Evolutionary conservation across 1,140 invertebrate genomes (phyloP).

Genomic region (Prorops nasuta): DNA sequence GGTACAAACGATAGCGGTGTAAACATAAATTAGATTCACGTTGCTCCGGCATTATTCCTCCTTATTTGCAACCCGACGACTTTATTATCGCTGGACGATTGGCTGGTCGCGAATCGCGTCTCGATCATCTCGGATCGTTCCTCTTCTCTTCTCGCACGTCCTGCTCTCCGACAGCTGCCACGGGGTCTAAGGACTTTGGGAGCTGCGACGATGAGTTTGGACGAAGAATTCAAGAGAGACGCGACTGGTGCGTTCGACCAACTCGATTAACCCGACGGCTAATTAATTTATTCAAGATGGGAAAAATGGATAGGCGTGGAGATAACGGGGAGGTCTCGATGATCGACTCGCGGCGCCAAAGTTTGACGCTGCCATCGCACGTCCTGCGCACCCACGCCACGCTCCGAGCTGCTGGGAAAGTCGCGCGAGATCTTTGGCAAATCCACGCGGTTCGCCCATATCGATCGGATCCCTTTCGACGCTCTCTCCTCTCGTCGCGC

Average conservation of each 20-base stretch:
- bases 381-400: constrained; percentile 1
- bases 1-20: too few species aligned
- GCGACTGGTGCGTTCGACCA: constrained; percentile 27
- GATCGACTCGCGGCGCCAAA: constrained; percentile 23
- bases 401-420: constrained; percentile 13
- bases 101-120: background rate
- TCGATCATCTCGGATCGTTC: background rate
- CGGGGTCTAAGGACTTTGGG: too few species aligned
- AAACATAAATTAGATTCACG: too few species aligned
- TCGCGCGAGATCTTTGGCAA: constrained; percentile 20
- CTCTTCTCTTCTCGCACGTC: too few species aligned
- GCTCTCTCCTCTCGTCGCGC: too few species aligned
- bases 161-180: too few species aligned
- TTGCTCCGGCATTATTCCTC: too few species aligned
- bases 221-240: constrained; percentile 28
- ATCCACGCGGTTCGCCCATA: background rate
- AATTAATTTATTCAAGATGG: constrained; percentile 44
- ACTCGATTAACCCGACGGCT: constrained; percentile 35
- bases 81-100: background rate
- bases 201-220: too few species aligned
- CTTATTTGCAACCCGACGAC: background rate
- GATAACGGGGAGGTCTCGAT: constrained; percentile 22
- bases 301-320: constrained; percentile 15
- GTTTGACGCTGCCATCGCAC: constrained; percentile 4
- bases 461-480: constrained; percentile 8